Evolutionary conservation across 2,797 vertebrate genomes (phyloP).

Genomic region (Epinephelus malabaricus): DNA sequence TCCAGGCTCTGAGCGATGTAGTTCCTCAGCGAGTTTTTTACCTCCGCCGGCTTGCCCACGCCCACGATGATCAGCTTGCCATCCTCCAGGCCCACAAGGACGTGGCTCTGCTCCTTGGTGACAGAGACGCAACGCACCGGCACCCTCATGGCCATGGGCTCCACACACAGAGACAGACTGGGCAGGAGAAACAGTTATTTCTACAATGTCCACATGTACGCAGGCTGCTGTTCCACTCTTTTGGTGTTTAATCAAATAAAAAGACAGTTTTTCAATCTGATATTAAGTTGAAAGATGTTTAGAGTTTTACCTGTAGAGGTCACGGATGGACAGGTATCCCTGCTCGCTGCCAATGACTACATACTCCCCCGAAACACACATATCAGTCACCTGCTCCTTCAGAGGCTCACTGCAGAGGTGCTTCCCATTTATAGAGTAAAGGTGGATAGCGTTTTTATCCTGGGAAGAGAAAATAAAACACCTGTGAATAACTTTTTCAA

Average conservation of each 20-base stretch:
- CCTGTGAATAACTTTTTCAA: background rate
- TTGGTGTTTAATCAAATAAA: background rate
- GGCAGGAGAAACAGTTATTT: background rate
- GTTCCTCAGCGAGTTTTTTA: constrained; percentile 92
- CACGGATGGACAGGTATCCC: constrained; percentile 93
- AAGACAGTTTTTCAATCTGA: background rate
- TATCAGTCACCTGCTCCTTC: constrained; percentile 94
- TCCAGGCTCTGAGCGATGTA: constrained; percentile 90
- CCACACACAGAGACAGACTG: constrained; percentile 90
- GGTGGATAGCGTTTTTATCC: constrained; percentile 96
- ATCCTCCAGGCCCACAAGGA: constrained; percentile 94
- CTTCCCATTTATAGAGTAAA: constrained; percentile 97
- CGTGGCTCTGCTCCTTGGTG: constrained; percentile 95
- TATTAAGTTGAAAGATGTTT: accelerated
- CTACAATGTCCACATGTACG: background rate
- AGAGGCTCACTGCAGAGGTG: constrained; percentile 90
- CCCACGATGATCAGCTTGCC: constrained; percentile 98
- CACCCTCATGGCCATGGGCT: constrained; percentile 93
- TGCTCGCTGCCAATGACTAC: constrained; percentile 93
- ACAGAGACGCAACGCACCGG: constrained; percentile 93
- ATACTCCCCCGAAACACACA: constrained; percentile 93
- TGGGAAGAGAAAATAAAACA: constrained; percentile 61
- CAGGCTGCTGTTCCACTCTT: too few relatives aligned
- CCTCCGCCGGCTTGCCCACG: constrained; percentile 96
- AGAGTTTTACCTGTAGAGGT: constrained; percentile 91